Percentiles rank a stretch among this genome's conserved stretches.
Conservation (phyloP, 2,797 vertebrate genomes). For the Masticophis lateralis region DNA sequence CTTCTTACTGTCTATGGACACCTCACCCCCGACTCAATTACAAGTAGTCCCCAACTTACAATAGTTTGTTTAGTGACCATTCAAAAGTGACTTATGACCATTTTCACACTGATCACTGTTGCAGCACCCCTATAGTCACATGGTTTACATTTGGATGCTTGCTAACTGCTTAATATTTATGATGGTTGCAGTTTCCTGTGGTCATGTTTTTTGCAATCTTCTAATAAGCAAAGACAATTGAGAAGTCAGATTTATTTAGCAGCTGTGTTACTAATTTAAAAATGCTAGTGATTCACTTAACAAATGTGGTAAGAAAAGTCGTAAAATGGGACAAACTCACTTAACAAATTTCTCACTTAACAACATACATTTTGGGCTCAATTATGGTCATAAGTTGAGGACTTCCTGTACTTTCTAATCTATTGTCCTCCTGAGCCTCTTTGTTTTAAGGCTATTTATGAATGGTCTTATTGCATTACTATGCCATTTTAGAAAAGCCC, state of each 20-base stretch:
- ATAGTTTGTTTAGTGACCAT: neutral
- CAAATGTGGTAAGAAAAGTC: neutral
- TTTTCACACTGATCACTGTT: neutral
- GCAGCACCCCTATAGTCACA: neutral
- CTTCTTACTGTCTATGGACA: neutral
- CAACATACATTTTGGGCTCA: neutral
- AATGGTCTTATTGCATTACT: constrained; percentile 26
- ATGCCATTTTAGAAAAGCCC: constrained; percentile 11
- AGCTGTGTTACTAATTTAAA: neutral
- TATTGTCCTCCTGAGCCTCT: neutral
- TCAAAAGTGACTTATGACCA: neutral
- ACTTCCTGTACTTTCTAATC: neutral
- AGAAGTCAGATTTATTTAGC: neutral
- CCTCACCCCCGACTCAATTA: neutral
- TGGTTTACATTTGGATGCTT: neutral
- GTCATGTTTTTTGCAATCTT: no score
- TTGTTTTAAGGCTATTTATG: constrained; percentile 5
- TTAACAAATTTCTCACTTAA: neutral
- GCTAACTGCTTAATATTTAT: neutral
- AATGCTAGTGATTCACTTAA: neutral
- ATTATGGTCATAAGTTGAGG: neutral
- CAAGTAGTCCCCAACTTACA: neutral
- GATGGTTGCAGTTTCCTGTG: neutral
- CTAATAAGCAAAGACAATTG: no score
- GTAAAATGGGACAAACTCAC: neutral